Evolutionary conservation across 1,140 invertebrate genomes (phyloP), one percentile per base, ranked within the genome.

Genomic region (Mycetomoellerius zeteki): DNA sequence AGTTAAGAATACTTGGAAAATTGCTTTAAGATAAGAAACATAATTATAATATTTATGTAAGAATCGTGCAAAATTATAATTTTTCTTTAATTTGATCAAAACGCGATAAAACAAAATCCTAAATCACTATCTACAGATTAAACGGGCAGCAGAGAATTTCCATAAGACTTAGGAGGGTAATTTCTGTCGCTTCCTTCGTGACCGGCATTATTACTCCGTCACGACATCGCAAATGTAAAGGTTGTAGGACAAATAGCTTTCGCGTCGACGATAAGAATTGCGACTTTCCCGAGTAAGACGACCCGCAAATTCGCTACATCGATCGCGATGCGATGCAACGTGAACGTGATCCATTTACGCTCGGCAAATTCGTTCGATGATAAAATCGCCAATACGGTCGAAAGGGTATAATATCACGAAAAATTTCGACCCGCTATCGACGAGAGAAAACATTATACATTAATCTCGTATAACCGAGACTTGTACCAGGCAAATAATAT

Each of bases 161-260:
- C 76, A 69, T 58, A 58, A 80, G 76, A 47, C 52, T 54, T 71
- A 81, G 56, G 76, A 86, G 52, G 27, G 75, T 86, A 86, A 86
- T 86, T 86, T 86, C 85, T 80, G 64, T 71, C 76, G 85, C 76
- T 86, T 86, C 60, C 76, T 81, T 80, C 85, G 85, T 86, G 85
- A 86, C 76, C 76, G 64, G 80, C 76, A 86, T 86, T 86, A 81
- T 86, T 86, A 86, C 76, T 56, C 60, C 85, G 85, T 86, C 85
- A 86, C 85, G 85, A 86, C 85, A 86, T 86, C 77, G 76, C 64
- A 60, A 86, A 80, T 86, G 75, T 80, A 86, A 86, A 81, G 85
- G 85, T 62, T 67, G 85, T 86, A 81, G 75, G 64, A 81, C 85
- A 86, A 86, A 86, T 86, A 86, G 76, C 85, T 86, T 86, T 60